These are phyloP conservation scores for Cirrhinus molitorella DNA, from an alignment of 2,797 vertebrate genomes.

Conservation along the genomic window DNA sequence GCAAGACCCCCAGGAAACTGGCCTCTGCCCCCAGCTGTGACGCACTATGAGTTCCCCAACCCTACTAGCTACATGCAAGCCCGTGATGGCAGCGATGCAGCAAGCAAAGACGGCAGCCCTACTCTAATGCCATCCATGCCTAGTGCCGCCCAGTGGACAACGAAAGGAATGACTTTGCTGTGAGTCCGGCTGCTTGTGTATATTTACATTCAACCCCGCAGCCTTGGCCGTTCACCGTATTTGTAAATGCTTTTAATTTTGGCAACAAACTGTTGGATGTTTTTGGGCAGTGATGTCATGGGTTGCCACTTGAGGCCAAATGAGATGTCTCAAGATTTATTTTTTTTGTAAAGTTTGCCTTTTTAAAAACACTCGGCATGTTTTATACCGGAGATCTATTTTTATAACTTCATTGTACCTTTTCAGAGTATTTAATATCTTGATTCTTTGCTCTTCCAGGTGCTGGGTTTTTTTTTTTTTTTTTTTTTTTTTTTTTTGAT, in stretches of 20 bases:
- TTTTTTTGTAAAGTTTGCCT: neutral
- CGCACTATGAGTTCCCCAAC: slow-evolving; percentile 70
- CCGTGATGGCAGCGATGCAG: slow-evolving; percentile 44
- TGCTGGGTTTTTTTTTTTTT: slow-evolving; percentile 23
- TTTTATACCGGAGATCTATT: slow-evolving; percentile 67
- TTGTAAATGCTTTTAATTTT: slow-evolving; percentile 38
- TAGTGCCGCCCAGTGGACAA: slow-evolving; percentile 60
- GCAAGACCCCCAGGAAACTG: slow-evolving; percentile 63
- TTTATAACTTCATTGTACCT: slow-evolving; percentile 54
- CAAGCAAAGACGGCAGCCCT: slow-evolving; percentile 26
- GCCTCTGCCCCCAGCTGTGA: slow-evolving; percentile 62
- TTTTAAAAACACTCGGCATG: slow-evolving; percentile 25
- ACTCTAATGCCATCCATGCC: slow-evolving; percentile 48
- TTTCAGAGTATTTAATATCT: slow-evolving; percentile 71
- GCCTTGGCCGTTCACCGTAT: slow-evolving; percentile 1
- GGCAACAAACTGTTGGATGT: neutral
- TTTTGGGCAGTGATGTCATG: neutral
- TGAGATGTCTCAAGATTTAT: slow-evolving; percentile 7
- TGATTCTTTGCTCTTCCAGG: slow-evolving; percentile 58
- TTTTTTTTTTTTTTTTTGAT: neutral
- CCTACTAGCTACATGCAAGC: slow-evolving; percentile 56
- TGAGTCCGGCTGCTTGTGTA: slow-evolving; percentile 48
- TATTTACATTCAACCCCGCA: slow-evolving; percentile 33
- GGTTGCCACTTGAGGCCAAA: neutral
- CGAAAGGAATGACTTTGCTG: slow-evolving; percentile 41